Evolutionary conservation across 2,113 vertebrate genomes (phyloP).

Genomic region (Typhlomys cinereus): DNA sequence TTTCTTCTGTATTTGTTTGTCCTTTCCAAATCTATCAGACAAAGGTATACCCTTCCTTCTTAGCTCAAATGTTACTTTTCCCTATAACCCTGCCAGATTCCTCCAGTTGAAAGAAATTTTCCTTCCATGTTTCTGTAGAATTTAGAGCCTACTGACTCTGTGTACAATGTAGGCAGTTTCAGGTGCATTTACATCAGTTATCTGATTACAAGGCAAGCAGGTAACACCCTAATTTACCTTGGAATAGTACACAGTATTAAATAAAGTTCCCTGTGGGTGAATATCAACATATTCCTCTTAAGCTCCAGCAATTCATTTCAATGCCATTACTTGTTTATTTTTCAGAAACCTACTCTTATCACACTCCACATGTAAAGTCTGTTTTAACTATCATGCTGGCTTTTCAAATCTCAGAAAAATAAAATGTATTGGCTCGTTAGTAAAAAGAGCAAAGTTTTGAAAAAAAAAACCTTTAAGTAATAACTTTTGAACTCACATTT

Average conservation of each 20-base stretch:
- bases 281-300: conserved; percentile 27
- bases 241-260: conserved; percentile 13
- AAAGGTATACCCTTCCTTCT: background rate
- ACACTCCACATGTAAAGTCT: background rate
- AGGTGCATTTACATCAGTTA: background rate
- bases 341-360: background rate
- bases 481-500: background rate
- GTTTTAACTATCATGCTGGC: background rate
- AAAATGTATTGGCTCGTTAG: background rate
- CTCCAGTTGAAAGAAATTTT: background rate
- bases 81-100: background rate
- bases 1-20: conserved; percentile 27
- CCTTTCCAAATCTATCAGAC: background rate
- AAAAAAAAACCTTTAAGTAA: background rate
- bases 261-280: background rate
- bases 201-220: background rate
- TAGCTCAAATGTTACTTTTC: background rate
- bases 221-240: background rate
- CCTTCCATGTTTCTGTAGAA: background rate
- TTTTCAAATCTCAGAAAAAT: background rate
- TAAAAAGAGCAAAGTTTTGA: background rate
- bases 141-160: background rate
- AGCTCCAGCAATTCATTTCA: conserved; percentile 15
- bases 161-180: background rate
- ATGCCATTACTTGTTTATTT: conserved; percentile 26